A percentile compares a stretch with the other conserved stretches of the same genome.
Evolutionary conservation across 2,888 invertebrate species (phyloP).

Genomic region (Eudemis profundana): DNA sequence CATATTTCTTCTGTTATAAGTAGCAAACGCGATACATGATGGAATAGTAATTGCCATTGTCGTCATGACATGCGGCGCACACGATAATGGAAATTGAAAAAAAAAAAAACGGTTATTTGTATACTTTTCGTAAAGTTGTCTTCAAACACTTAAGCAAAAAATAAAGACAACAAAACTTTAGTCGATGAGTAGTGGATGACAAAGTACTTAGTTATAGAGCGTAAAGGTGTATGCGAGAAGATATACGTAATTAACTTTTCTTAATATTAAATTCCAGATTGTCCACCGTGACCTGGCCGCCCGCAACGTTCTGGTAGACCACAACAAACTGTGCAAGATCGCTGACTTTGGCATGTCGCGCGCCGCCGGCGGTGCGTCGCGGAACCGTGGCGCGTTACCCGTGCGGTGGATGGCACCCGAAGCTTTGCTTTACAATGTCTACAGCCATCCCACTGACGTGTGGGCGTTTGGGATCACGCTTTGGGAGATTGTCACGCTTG

Average conservation of each 20-base stretch:
- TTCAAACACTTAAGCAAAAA: too few species aligned
- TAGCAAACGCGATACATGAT: too few species aligned
- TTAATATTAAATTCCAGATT: conserved; percentile 84
- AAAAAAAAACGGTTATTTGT: too few species aligned
- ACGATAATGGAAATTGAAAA: too few species aligned
- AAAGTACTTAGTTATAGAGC: too few species aligned
- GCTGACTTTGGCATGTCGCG: conserved; percentile 95
- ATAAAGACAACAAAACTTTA: too few species aligned
- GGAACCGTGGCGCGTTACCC: conserved; percentile 86
- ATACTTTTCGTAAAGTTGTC: too few species aligned
- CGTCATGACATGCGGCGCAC: too few species aligned
- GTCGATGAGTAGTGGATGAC: too few species aligned
- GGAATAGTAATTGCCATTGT: too few species aligned
- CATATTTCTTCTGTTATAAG: too few species aligned
- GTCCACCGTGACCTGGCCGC: conserved; percentile 94
- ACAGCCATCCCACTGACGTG: conserved; percentile 93
- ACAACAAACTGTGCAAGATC: conserved; percentile 94
- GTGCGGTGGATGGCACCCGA: conserved; percentile 96
- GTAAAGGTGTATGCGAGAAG: background rate
- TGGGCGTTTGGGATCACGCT: conserved; percentile 95
- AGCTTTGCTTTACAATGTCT: conserved; percentile 90
- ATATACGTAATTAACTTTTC: background rate
- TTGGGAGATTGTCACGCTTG: conserved; percentile 95
- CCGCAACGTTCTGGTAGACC: conserved; percentile 92
- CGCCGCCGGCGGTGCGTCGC: conserved; percentile 73